Evolutionary conservation across 2,113 vertebrate genomes (phyloP), one percentile per base, ranked within the genome.

Genomic region (Psilopogon haemacephalus): DNA sequence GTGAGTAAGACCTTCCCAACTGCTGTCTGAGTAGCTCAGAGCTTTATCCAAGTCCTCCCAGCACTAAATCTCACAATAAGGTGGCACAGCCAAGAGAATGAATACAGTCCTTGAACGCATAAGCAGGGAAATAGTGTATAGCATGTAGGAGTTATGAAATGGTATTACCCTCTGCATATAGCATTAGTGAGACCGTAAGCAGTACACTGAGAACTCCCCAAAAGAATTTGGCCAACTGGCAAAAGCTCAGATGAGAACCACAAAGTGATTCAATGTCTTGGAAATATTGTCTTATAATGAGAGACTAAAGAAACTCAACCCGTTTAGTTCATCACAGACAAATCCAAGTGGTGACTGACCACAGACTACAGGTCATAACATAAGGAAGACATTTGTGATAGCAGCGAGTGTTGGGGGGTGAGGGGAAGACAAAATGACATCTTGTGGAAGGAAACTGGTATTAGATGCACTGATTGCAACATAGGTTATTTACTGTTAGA

Each of bases 331-430:
- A 86, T 73, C 81, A 72, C 40, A 73, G 71, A 20, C 60, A 93
- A 95, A 91, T 90, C 87, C 75, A 83, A 73, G 91, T 56, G 93
- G 74, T 95, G 87, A 94, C 78, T 91, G 56, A 80, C 89, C 89
- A 83, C 89, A 84, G 63, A 21, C 11, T 92, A 20, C 33, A 71
- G 84, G 89, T 91, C 78, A 52, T n/a, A 93, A 74, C 60, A 73
- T 80, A 87, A 70, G 89, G 81, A 93, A 93, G 44, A 79, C 12
- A 59, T 94, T 79, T 85, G 15, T 37, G 55, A 84, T 59, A 92
- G 32, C 28, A 44, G 32, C 7, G 44, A 67, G 40, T 17, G 78
- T 81, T 85, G 81, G 55, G 55, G 70, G 44, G 48, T 56, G 13
- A 26, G 44, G 52, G 64, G 58, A 69, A 71, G 74, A 65, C 21